phyloP scores from a whole-genome alignment of 2,113 vertebrate genomes.

The Mormyrus iriodes region DNA sequence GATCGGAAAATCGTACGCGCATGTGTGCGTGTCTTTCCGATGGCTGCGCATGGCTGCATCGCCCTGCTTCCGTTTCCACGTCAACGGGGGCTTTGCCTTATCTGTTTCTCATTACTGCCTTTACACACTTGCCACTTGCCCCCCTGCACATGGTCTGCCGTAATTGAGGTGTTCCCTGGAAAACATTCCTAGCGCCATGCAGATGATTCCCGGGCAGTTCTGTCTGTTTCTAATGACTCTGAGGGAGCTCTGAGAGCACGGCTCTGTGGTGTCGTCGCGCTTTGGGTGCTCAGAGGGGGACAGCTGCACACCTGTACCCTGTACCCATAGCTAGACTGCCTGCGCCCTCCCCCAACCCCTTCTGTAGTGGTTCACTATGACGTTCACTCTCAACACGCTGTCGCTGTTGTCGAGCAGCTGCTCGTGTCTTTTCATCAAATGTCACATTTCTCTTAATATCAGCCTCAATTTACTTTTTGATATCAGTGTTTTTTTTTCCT shows the following conservation, averaged over 20 bases:
- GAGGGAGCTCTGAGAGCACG: background rate
- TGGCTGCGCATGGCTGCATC: background rate
- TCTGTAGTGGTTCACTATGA: background rate
- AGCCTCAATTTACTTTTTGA: background rate
- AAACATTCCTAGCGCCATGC: slow-evolving; percentile 15
- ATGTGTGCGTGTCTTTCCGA: background rate
- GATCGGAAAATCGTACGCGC: background rate
- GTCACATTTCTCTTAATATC: background rate
- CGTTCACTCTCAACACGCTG: background rate
- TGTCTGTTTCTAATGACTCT: slow-evolving; percentile 3
- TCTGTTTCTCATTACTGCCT: slow-evolving; percentile 16
- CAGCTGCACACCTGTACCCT: background rate
- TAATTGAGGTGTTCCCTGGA: background rate
- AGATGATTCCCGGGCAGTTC: background rate
- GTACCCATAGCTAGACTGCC: background rate
- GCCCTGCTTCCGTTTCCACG: background rate
- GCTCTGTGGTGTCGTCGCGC: background rate
- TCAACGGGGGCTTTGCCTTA: background rate
- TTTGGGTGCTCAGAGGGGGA: background rate
- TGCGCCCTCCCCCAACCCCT: background rate
- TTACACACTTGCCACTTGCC: background rate
- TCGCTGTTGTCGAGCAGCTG: background rate
- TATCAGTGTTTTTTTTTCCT: background rate
- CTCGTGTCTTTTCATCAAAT: background rate
- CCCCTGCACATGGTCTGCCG: background rate